Evolutionary conservation across 2,888 invertebrate genomes (phyloP), one percentile per base, ranked within the genome.

Genomic region (Nomada ferruginata): DNA sequence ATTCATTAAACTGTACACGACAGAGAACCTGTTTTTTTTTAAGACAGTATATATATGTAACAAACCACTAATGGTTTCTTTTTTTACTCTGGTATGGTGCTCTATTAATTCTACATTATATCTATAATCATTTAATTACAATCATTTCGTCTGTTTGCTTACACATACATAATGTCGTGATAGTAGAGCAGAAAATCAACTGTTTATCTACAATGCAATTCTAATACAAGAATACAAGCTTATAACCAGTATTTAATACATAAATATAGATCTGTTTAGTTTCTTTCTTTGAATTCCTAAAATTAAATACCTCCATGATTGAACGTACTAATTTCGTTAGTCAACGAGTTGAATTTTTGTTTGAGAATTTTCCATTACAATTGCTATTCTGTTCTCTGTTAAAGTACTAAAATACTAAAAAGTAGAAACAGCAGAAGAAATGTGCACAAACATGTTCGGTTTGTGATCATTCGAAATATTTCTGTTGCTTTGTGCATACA

Each of bases 61-160:
- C 72, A 72, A 76, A 72, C 72, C 70, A 72, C 72, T 53, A 73
- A 65, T 36, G 18, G 66, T 65, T 74, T 61, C 71, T 53, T 47
- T 75, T 77, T 76, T 81, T 83, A 71, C 70, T 83, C 82, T 77
- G 77, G 66, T 71, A 82, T 73, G 77, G 73, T 82, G 77, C 77
- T 83, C 72, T 82, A 82, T 82, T 76, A 71, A 72, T n/a, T 76
- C 76, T 81, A 72, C 68, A 13, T 69, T 76, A 81, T 76, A 60
- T 65, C 59, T 80, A 80, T 73, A 53, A 4, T 73, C 50, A 20
- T 61, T 71, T 82, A 83, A 82, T 78, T 83, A 83, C 75, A 75
- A 72, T 83, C 68, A 60, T 68, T 42, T 74, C 26, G 9, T 68
- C 59, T 71, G 50, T 50, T 59, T 68, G 18, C 36, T 53, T 52